A percentile compares a stretch with the other conserved stretches of the same genome.
phyloP scores from a whole-genome alignment of 2,113 vertebrate genomes.

The Garra rufa region DNA sequence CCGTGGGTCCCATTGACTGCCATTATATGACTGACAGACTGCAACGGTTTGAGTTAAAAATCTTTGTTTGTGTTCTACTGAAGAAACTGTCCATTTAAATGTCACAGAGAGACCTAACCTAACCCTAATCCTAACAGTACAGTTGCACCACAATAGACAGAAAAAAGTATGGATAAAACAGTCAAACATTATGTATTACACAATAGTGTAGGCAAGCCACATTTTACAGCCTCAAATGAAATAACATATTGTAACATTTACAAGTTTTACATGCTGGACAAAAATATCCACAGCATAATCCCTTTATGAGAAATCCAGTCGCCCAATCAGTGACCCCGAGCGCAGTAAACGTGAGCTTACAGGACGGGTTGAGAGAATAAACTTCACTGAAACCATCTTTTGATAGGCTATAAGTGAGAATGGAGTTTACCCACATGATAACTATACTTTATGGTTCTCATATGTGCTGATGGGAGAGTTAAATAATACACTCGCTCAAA shows the following conservation, averaged over 20 bases:
- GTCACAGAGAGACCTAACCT: neutral
- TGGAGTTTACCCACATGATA: constrained; percentile 37
- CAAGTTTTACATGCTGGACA: constrained; percentile 65
- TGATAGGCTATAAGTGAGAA: constrained; percentile 32
- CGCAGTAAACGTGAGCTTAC: constrained; percentile 51
- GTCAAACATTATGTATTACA: neutral
- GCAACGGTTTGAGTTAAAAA: too few species aligned
- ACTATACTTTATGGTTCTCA: constrained; percentile 9
- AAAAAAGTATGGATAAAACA: too few species aligned
- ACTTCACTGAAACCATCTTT: constrained; percentile 33
- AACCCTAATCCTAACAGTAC: neutral
- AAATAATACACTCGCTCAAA: constrained; percentile 43
- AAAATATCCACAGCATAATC: constrained; percentile 56
- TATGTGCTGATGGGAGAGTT: constrained; percentile 20
- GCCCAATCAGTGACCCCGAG: constrained; percentile 57
- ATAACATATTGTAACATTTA: constrained; percentile 52
- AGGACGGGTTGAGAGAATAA: constrained; percentile 38
- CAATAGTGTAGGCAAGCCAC: constrained; percentile 42
- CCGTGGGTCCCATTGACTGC: too few species aligned
- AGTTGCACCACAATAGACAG: neutral
- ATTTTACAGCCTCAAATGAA: constrained; percentile 60
- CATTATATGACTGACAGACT: too few species aligned
- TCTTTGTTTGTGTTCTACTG: too few species aligned
- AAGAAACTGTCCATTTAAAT: too few species aligned
- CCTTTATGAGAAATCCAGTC: constrained; percentile 59